These are phyloP conservation scores for Molorchus minor DNA, from an alignment of 2,888 invertebrate genomes.

Conservation along the genomic window DNA sequence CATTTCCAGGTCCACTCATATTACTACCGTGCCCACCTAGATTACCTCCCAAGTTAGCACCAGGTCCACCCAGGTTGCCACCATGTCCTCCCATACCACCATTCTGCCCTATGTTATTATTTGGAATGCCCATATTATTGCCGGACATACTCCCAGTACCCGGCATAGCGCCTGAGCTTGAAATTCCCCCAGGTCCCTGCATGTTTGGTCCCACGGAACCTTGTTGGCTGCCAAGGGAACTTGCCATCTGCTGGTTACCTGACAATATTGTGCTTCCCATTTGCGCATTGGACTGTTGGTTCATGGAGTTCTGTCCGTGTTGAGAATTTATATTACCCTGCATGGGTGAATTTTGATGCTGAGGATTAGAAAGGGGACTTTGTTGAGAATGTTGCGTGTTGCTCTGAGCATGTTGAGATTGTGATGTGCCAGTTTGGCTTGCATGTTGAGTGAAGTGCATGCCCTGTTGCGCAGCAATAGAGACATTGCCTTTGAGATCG, in stretches of 20 bases:
- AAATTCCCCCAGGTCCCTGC: conserved; percentile 34
- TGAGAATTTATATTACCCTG: conserved; percentile 22
- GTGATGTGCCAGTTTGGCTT: conserved; percentile 27
- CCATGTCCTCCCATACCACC: conserved; percentile 27
- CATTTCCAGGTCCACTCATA: conserved; percentile 28
- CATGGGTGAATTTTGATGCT: conserved; percentile 33
- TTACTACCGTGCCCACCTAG: conserved; percentile 39
- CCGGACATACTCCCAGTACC: conserved; percentile 19
- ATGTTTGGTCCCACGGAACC: conserved; percentile 21
- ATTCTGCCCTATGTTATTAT: conserved; percentile 31
- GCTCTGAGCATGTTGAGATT: conserved; percentile 29
- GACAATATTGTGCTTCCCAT: conserved; percentile 43
- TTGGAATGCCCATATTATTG: conserved; percentile 31
- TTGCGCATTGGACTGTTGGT: conserved; percentile 42
- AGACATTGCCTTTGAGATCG: conserved; percentile 76
- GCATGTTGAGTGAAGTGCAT: conserved; percentile 71
- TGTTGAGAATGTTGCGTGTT: conserved; percentile 35
- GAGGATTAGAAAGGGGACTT: conserved; percentile 34
- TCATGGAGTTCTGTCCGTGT: conserved; percentile 25
- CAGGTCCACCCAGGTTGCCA: conserved; percentile 34
- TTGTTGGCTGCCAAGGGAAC: conserved; percentile 39
- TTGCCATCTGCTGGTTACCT: conserved; percentile 41
- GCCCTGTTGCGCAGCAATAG: conserved; percentile 86
- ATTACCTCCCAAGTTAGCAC: conserved; percentile 20
- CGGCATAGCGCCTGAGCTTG: conserved; percentile 29